Base-by-base conservation (phyloP, 2,113 vertebrate species). In the Oryzias curvinotus region DNA sequence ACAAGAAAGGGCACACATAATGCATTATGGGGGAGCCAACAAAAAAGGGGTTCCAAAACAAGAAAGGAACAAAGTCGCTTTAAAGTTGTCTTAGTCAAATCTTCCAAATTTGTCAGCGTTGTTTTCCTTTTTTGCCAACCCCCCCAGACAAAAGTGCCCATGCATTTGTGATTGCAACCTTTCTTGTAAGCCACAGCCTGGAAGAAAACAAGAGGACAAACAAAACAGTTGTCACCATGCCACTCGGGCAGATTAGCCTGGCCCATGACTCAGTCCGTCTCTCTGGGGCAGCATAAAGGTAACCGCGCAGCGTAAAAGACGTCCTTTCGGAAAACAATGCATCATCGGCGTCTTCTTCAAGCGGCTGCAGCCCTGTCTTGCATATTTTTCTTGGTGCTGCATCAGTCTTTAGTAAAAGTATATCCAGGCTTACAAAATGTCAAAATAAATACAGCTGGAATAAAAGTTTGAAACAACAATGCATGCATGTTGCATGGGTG, bases 1-100 rank as follows among this genome's bases (percentile, higher is more conserved):
- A 98, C 95, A 97, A 96, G 96, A 96, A 97, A 98, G 96, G 96
- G 95, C 95, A 98, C 96, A 98, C 95, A 98, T 81, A 81, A 96
- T 98, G 96, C 96, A 98, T 98, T 98, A 98, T 96, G 96, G 95
- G 96, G 96, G 95, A 94, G 95, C 93, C 87, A 91, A 92, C 89
- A 90, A 91, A 92, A 90, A 90, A 89, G 88, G 87, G 87, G 83
- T 87, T 93, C 93, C 92, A 82, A 87, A 84, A 90, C 85, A 52
- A 84, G 57, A 84, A 74, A 47, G 45, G 51, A 64, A 62, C 36
- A 52, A 62, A 82, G 83, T 78, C 84, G 65, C 65, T 69, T 67
- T 53, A 85, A 81, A 77, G 77, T 84, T 84, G 77, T 85, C 77
- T 85, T 75, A 71, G 73, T 84, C 65, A 68, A 78, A 80, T 91